Evolutionary conservation across 1,140 invertebrate genomes (phyloP), one percentile per base, ranked within the genome.

Genomic region (Magallana ariakensis): DNA sequence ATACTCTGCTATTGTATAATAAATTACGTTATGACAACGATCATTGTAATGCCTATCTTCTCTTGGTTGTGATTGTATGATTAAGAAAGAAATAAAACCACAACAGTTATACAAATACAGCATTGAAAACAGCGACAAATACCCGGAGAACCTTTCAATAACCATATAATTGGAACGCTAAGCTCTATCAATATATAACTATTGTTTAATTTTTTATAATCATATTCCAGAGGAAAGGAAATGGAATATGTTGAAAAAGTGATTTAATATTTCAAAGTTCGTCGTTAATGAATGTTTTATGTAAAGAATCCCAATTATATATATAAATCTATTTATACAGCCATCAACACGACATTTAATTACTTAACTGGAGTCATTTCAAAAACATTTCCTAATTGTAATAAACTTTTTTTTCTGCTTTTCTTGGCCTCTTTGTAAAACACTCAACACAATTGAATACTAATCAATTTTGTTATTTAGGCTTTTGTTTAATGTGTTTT

Each of bases 221-320:
- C 33, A 70, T 22, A n/a, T 26, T 70, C 19, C 11, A 26, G 22
- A 75, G n/a, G 33, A 75, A 75, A 75, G 10, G 66, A 75, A 75
- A 75, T 75, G 15, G 22, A 33, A 26, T 6, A 75, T 13, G 66
- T 11, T 75, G 66, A 75, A 13, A 75, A 75, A 75, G 22, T 26
- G 66, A 16, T 13, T 75, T 75, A 11, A 13, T 11, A 46, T 46
- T 46, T 46, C 2, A 46, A 46, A 46, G 33, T 6, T 19, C 26
- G 22, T 19, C 26, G 11, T 75, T 75, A 75, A 75, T 75, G 22
- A 11, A 75, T 26, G 19, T 75, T 26, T 75, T 75, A 75, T 75
- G 66, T 26, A 26, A 26, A 26, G 66, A 75, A 75, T 75, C 66
- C 33, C 33, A 75, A 75, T 75, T 75, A 75, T 4, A 26, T 33